Evolutionary conservation across 2,888 invertebrate species (phyloP).

Genomic region (Nymphalis polychloros): DNA sequence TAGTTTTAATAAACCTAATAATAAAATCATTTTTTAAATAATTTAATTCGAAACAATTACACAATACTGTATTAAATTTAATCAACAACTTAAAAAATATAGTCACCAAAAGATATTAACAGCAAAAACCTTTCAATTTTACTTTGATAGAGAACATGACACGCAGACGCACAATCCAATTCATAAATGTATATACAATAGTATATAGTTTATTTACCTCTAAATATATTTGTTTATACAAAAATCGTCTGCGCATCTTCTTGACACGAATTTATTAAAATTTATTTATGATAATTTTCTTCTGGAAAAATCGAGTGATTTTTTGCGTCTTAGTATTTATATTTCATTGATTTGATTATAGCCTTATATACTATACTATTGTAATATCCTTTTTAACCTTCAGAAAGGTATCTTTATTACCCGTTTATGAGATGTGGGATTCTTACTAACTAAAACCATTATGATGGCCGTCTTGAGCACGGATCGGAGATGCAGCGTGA

Average conservation of each 20-base stretch:
- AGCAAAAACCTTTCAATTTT: too few relatives aligned
- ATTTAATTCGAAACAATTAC: too few relatives aligned
- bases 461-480: too few relatives aligned
- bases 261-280: slow-evolving; percentile 29
- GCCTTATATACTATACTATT: neutral
- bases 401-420: neutral
- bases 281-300: slow-evolving; percentile 32
- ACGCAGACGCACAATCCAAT: neutral
- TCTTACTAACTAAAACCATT: too few relatives aligned
- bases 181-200: neutral
- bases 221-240: slow-evolving; percentile 22
- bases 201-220: slow-evolving; percentile 25
- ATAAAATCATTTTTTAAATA: too few relatives aligned
- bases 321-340: slow-evolving; percentile 17
- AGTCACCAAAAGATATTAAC: neutral
- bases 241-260: slow-evolving; percentile 29
- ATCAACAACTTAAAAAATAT: too few relatives aligned
- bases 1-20: too few relatives aligned
- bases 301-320: slow-evolving; percentile 14
- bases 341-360: neutral
- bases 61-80: too few relatives aligned
- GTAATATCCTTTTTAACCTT: neutral
- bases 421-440: too few relatives aligned
- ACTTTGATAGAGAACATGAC: neutral
- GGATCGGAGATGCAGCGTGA: too few relatives aligned